Base-by-base conservation (phyloP, 2,797 vertebrate genomes). In the Bovichtus diacanthus region DNA sequence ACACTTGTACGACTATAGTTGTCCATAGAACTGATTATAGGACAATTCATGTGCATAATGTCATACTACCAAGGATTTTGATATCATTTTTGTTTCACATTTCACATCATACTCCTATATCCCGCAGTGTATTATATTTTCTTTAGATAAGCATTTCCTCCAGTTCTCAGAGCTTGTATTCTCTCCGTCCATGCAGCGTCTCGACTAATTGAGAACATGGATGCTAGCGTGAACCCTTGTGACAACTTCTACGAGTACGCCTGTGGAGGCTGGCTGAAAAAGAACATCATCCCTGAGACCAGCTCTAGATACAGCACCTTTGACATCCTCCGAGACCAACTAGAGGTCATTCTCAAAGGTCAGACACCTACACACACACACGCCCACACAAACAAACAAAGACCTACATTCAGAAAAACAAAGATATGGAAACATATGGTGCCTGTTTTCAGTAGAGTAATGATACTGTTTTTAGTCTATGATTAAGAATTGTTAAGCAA, bases 341-440 rank as follows among this genome's bases (percentile, higher is more conserved):
- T 99, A 74, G 97, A 98, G 90, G 96, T 98, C 61, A 88, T 98
- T 87, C 88, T 99, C 65, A 99, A 99, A 98, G 98, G 98, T 99
- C 60, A 82, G 81, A 74, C 50, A 62, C 51, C 66, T 29, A 63
- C 82, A 56, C 69, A 31, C 58, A 29, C 10, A 56, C 49, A 27
- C 23, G 15, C 43, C 5, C 36, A 43, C 50, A 29, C 62, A 53
- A 19, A 38, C 47, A 63, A 50, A 41, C 29, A 43, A 12, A 51
- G 7, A 74, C 38, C 19, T 7, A 53, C 36, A 3, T 12, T 19
- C 44, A 56, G 19, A 55, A n/a, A 47, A 44, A 34, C 6, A 34
- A 34, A 34, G 31, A 34, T 6, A 34, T 44, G 18, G 21, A 23
- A 21, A 54, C 47, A 31, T 13, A 23, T 2, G n/a, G 23, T 36